phyloP scores from a whole-genome alignment of 2,113 vertebrate species.

The Peromyscus californicus region DNA sequence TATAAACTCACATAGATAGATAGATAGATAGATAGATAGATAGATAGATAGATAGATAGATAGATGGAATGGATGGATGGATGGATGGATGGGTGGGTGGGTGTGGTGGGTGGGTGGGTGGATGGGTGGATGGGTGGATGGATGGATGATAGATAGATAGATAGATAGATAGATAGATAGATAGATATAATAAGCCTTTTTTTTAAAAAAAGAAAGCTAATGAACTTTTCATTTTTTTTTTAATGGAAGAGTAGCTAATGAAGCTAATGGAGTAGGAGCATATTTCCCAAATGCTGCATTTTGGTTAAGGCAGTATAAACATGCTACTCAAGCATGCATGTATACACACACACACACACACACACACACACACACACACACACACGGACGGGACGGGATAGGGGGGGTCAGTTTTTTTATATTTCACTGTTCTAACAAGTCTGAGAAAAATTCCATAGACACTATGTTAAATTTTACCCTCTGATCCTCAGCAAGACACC shows the following conservation, averaged over 20 bases:
- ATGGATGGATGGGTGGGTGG: too few species aligned
- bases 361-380: not conserved
- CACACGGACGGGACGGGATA: not conserved
- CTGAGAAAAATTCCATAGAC: not conserved
- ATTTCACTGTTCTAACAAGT: conserved; percentile 13
- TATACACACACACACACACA: not conserved
- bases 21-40: too few species aligned
- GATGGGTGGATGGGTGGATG: too few species aligned
- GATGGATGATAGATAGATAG: too few species aligned
- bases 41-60: too few species aligned
- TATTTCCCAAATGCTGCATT: not conserved
- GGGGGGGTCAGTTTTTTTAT: not conserved
- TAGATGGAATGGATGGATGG: too few species aligned
- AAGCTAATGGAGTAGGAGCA: not conserved
- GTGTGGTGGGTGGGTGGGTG: too few species aligned
- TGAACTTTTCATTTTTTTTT: conserved; percentile 4
- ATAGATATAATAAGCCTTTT: not conserved
- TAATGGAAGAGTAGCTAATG: not conserved
- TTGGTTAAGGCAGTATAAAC: conserved; percentile 47
- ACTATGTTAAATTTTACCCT: conserved; percentile 16
- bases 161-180: too few species aligned
- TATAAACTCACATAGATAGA: not conserved
- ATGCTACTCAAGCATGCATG: not conserved
- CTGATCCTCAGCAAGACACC: conserved; percentile 25
- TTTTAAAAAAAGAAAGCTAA: not conserved